Evolutionary conservation across 2,888 invertebrate genomes (phyloP).

Genomic region (Callimorpha dominula): DNA sequence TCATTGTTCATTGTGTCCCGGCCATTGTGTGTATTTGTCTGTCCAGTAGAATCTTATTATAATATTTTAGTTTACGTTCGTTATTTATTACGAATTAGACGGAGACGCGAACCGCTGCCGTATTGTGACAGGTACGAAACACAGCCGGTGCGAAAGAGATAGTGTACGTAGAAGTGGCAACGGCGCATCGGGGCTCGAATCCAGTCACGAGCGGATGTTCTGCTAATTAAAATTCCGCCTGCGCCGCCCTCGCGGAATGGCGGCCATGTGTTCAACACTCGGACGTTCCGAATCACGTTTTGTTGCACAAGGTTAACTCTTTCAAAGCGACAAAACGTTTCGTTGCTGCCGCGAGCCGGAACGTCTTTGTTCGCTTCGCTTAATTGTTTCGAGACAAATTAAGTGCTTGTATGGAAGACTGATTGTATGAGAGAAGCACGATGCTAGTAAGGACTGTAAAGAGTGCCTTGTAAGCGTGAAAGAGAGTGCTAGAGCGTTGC

Average conservation of each 20-base stretch:
- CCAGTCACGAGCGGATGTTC: constrained; percentile 86
- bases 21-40: constrained; percentile 56
- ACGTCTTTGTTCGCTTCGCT: constrained; percentile 70
- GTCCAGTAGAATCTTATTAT: constrained; percentile 61
- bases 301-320: constrained; percentile 85
- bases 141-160: constrained; percentile 70
- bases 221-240: constrained; percentile 87
- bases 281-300: constrained; percentile 83
- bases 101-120: constrained; percentile 46
- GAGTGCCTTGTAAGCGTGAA: constrained; percentile 67
- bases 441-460: constrained; percentile 65
- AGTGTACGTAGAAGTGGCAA: constrained; percentile 76
- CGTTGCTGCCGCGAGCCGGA: constrained; percentile 61
- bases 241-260: constrained; percentile 87
- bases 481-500: constrained; percentile 59
- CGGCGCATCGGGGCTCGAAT: constrained; percentile 76
- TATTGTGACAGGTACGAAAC: constrained; percentile 60
- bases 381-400: constrained; percentile 64
- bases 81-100: constrained; percentile 56
- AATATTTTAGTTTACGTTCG: constrained; percentile 62
- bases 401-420: constrained; percentile 75
- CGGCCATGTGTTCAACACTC: constrained; percentile 85
- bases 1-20: constrained; percentile 72
- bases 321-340: constrained; percentile 71
- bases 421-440: constrained; percentile 73